Percentiles rank a stretch among this genome's conserved stretches.
phyloP scores from a whole-genome alignment of 2,797 vertebrate species.

The Lutjanus campechanus region DNA sequence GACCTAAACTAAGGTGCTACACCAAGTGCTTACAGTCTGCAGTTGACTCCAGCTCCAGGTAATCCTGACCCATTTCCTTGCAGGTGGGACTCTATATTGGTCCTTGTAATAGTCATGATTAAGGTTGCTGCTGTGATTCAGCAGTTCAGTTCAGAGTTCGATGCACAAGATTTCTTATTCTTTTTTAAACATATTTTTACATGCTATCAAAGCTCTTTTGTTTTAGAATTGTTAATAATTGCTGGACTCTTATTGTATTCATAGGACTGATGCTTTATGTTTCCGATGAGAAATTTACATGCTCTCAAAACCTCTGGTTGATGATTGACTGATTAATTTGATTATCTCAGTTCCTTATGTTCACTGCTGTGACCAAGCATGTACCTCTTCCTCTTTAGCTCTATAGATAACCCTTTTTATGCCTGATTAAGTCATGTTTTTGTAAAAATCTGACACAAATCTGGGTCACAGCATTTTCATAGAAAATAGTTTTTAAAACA shows the following conservation, averaged over 20 bases:
- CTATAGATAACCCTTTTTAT: too few species aligned
- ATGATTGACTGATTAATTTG: not conserved
- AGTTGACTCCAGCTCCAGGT: not conserved
- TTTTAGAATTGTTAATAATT: not conserved
- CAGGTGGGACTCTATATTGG: not conserved
- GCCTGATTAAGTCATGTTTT: too few species aligned
- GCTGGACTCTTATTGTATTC: not conserved
- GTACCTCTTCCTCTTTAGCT: not conserved
- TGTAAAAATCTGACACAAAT: too few species aligned
- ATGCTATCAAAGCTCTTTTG: not conserved
- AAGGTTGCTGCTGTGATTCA: not conserved
- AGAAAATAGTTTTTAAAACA: too few species aligned
- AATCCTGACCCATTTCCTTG: conserved; percentile 4
- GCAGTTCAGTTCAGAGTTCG: not conserved
- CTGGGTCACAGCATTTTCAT: too few species aligned
- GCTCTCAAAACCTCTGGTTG: not conserved
- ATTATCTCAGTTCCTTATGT: not conserved
- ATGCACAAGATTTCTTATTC: not conserved
- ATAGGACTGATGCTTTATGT: not conserved
- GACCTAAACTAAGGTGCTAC: not conserved
- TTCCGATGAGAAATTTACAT: not conserved
- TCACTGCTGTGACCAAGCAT: not conserved
- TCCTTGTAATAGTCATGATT: not conserved
- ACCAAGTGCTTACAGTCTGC: not conserved
- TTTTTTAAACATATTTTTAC: not conserved